Evolutionary conservation across 2,888 invertebrate species (phyloP).

Genomic region (Parasteatoda lunata): DNA sequence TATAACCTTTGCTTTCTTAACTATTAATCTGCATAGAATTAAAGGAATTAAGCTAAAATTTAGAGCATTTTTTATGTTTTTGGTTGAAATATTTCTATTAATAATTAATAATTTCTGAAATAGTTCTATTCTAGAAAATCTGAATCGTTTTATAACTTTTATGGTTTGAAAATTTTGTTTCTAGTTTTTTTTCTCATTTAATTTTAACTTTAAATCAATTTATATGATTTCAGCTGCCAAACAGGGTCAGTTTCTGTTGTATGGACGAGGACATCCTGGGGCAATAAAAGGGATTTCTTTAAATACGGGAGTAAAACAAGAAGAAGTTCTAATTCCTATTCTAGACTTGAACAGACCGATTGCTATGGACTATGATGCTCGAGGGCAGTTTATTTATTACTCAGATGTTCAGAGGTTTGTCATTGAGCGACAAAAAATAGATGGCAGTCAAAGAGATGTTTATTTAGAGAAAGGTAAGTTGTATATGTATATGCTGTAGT

Average conservation of each 20-base stretch:
- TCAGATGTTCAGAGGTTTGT: slow-evolving; percentile 79
- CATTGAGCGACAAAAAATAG: slow-evolving; percentile 81
- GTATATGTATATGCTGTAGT: no score
- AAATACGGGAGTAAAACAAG: slow-evolving; percentile 70
- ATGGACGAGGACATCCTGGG: slow-evolving; percentile 81
- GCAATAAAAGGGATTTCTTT: slow-evolving; percentile 82
- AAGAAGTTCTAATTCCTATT: slow-evolving; percentile 82
- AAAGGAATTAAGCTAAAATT: no score
- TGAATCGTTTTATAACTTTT: no score
- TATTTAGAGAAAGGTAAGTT: slow-evolving; percentile 78
- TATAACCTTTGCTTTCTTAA: no score
- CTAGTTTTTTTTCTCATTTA: background rate
- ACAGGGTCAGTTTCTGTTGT: slow-evolving; percentile 80
- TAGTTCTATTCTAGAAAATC: no score
- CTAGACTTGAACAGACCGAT: slow-evolving; percentile 80
- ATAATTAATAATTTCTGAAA: no score
- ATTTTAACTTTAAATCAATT: background rate
- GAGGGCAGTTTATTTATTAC: slow-evolving; percentile 80
- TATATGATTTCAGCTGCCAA: slow-evolving; percentile 76
- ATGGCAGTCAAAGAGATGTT: slow-evolving; percentile 78
- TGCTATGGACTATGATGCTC: slow-evolving; percentile 82
- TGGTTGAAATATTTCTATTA: no score
- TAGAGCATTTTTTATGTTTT: no score
- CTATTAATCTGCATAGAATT: no score
- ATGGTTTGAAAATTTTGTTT: background rate